Evolutionary conservation across 2,888 invertebrate species (phyloP).

Genomic region (Rhingia campestris): DNA sequence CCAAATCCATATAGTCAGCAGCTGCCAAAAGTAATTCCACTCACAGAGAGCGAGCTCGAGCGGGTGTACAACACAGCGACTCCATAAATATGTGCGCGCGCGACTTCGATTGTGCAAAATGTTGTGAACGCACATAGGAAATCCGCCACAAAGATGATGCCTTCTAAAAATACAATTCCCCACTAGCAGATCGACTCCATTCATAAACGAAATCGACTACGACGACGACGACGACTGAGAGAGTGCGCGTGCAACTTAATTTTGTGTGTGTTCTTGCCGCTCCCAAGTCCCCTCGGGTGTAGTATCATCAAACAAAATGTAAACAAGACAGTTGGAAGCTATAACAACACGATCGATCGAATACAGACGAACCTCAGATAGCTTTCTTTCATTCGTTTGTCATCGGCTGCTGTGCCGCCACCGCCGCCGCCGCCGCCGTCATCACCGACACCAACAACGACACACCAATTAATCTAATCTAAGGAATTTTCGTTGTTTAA

Average conservation of each 20-base stretch:
- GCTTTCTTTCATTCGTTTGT: constrained; percentile 62
- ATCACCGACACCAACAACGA: constrained; percentile 37
- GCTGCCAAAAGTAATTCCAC: constrained; percentile 68
- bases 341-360: constrained; percentile 36
- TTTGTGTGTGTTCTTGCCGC: constrained; percentile 16
- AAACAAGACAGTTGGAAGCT: constrained; percentile 72
- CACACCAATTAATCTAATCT: constrained; percentile 73
- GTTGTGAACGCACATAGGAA: constrained; percentile 57
- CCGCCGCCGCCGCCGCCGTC: constrained; percentile 13
- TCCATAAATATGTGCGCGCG: constrained; percentile 55
- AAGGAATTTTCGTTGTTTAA: constrained; percentile 57
- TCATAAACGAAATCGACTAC: constrained; percentile 60
- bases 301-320: constrained; percentile 46
- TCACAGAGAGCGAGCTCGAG: constrained; percentile 34
- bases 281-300: background rate
- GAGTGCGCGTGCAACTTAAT: constrained; percentile 60
- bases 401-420: constrained; percentile 50
- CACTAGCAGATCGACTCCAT: constrained; percentile 56
- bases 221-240: constrained; percentile 18
- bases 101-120: constrained; percentile 62
- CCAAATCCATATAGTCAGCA: constrained; percentile 51
- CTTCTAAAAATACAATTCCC: constrained; percentile 62
- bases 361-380: constrained; percentile 21
- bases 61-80: constrained; percentile 14
- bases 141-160: constrained; percentile 62